phyloP scores from a whole-genome alignment of 2,113 vertebrate genomes.

The Gracilinanus agilis region DNA sequence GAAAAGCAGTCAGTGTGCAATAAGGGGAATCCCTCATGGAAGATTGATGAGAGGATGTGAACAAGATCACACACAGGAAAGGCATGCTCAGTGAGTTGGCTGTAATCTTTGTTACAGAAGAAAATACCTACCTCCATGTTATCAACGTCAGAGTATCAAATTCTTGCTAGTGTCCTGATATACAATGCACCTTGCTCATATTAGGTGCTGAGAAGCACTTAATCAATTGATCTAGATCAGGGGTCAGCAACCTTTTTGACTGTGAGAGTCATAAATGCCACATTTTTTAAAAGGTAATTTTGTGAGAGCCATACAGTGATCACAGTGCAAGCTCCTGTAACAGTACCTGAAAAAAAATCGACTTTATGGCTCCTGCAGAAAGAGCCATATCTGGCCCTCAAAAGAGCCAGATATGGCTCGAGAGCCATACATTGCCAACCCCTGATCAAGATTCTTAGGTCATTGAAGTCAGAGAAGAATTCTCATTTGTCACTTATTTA shows the following conservation, averaged over 20 bases:
- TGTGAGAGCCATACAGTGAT: no score
- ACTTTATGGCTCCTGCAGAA: no score
- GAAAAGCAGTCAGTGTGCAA: not conserved
- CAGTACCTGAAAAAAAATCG: no score
- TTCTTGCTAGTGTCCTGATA: not conserved
- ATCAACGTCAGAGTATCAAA: not conserved
- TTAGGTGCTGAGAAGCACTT: not conserved
- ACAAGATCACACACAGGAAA: not conserved
- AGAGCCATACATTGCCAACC: no score
- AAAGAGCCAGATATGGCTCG: no score
- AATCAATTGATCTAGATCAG: not conserved
- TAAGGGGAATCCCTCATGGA: not conserved
- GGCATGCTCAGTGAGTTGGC: not conserved
- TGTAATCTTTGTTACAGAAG: not conserved
- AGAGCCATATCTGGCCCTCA: no score
- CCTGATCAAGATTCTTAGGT: not conserved
- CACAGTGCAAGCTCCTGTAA: no score
- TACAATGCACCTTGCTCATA: not conserved
- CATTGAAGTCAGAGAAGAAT: not conserved
- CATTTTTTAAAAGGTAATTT: no score
- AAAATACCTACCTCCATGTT: not conserved
- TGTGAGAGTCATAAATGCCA: no score
- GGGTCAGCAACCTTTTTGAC: no score
- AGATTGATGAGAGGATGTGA: not conserved
- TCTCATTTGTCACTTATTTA: not conserved